These are phyloP conservation scores for Amphipyra tragopoginis DNA, from an alignment of 2,888 invertebrate genomes.

Conservation along the genomic window DNA sequence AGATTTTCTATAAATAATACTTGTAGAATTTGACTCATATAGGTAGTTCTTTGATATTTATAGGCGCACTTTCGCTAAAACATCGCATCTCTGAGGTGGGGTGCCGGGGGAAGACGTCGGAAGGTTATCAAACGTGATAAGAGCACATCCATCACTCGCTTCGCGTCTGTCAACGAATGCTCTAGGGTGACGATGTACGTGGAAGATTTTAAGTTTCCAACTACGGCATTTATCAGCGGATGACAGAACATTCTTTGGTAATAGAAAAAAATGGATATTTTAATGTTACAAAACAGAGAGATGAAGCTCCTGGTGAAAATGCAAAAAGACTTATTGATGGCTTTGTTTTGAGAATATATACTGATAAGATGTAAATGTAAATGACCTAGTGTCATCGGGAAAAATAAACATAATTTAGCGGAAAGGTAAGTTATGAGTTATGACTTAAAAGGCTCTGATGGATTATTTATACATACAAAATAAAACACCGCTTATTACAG, in stretches of 20 bases:
- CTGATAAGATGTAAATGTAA: constrained; percentile 4
- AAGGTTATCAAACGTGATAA: constrained; percentile 88
- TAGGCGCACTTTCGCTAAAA: constrained; percentile 71
- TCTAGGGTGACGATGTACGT: constrained; percentile 64
- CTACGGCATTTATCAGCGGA: constrained; percentile 55
- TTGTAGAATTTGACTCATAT: not conserved
- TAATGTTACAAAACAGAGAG: not conserved
- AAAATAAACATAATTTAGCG: constrained; percentile 19
- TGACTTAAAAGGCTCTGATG: not conserved
- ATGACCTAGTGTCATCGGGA: constrained; percentile 3
- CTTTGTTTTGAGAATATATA: constrained; percentile 6
- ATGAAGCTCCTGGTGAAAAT: too few relatives aligned
- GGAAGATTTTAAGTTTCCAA: constrained; percentile 77
- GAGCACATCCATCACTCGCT: constrained; percentile 83
- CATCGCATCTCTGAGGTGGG: constrained; percentile 59
- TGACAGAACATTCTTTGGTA: constrained; percentile 35
- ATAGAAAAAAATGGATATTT: constrained; percentile 13
- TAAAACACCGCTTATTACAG: not conserved
- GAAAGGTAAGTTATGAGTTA: constrained; percentile 16
- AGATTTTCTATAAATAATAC: not conserved
- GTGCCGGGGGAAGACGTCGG: constrained; percentile 70
- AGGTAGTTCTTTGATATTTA: constrained; percentile 40
- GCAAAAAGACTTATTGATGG: not conserved
- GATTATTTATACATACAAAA: constrained; percentile 1
- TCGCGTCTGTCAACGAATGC: constrained; percentile 70